Conservation (phyloP, 2,113 vertebrate genomes). For the Anolis sagrei region DNA sequence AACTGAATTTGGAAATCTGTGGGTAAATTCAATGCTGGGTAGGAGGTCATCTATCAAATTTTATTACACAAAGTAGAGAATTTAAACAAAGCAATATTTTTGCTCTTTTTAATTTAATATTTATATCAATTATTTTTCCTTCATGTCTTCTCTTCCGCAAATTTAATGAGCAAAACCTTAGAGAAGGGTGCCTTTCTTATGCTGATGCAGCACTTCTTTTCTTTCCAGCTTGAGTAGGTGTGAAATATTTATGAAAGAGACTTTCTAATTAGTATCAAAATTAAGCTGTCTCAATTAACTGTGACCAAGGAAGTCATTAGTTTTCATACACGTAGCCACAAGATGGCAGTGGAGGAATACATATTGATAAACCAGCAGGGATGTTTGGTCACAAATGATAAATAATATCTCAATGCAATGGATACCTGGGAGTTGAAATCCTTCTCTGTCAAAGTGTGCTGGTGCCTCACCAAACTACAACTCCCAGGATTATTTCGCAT, state of each 20-base stretch:
- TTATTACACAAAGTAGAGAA: neutral
- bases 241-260: neutral
- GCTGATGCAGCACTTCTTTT: neutral
- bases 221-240: neutral
- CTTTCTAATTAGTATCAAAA: neutral
- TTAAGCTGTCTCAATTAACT: neutral
- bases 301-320: neutral
- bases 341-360: slow-evolving; percentile 59
- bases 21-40: neutral
- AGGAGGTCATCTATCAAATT: neutral
- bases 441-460: no score
- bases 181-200: neutral
- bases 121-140: neutral
- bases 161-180: neutral
- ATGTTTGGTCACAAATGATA: neutral
- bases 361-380: neutral
- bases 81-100: neutral
- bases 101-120: no score
- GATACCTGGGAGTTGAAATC: no score
- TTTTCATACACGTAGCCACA: neutral
- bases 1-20: neutral
- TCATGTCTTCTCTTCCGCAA: neutral
- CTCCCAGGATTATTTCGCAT: no score
- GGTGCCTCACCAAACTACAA: no score
- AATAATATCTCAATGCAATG: neutral